phyloP scores from a whole-genome alignment of 2,797 vertebrate species.

The Micromesistius poutassou region DNA sequence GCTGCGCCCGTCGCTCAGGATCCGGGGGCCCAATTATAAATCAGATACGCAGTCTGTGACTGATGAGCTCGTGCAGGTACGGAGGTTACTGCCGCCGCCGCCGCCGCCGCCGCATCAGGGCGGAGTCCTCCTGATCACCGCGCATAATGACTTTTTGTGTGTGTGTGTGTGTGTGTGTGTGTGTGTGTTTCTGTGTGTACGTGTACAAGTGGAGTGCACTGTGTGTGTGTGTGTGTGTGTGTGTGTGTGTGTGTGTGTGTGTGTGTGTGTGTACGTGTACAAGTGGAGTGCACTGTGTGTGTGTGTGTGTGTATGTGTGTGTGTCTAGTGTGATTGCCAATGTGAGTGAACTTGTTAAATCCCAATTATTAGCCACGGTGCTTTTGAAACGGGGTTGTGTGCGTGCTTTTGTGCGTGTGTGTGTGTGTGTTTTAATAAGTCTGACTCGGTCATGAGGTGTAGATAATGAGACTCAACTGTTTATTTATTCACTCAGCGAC shows the following conservation, averaged over 20 bases:
- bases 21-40: constrained; percentile 23
- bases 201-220: background rate
- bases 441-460: constrained; percentile 33
- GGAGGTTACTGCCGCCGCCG: constrained; percentile 13
- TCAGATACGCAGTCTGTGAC: constrained; percentile 25
- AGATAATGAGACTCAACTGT: constrained; percentile 33
- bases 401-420: background rate
- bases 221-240: constrained; percentile 6
- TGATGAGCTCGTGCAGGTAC: constrained; percentile 25
- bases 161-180: constrained; percentile 3
- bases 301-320: constrained; percentile 10
- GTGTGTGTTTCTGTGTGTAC: background rate
- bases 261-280: background rate
- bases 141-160: constrained; percentile 34
- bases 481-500: constrained; percentile 21
- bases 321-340: background rate
- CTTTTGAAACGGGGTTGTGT: background rate
- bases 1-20: constrained; percentile 8
- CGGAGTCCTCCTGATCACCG: constrained; percentile 18
- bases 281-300: background rate
- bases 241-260: constrained; percentile 11
- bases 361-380: background rate
- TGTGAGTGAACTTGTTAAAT: constrained; percentile 1
- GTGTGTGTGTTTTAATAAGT: constrained; percentile 23
- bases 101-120: constrained; percentile 4